Percentiles rank a stretch among this genome's conserved stretches.
These are phyloP conservation scores for Trachelus iudaicus DNA, from an alignment of 2,888 invertebrate species.

Conservation along the genomic window DNA sequence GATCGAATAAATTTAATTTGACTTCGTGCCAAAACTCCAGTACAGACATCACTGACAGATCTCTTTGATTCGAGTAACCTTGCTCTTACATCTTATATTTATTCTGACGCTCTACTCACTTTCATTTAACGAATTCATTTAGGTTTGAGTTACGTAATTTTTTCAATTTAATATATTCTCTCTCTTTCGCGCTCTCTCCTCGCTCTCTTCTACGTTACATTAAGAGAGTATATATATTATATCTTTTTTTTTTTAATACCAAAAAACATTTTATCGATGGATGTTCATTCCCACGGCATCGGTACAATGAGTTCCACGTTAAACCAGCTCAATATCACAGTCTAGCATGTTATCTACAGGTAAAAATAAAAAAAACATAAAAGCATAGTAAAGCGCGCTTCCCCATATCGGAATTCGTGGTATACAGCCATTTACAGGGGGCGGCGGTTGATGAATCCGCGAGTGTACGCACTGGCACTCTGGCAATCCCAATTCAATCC, in stretches of 20 bases:
- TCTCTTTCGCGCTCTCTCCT: no score
- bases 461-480: conserved; percentile 5
- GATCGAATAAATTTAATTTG: background rate
- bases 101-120: background rate
- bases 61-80: background rate
- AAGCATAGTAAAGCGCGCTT: conserved; percentile 17
- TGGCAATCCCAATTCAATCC: background rate
- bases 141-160: background rate
- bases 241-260: background rate
- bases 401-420: conserved; percentile 38
- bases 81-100: background rate
- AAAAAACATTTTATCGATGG: background rate
- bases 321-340: background rate
- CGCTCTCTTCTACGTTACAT: no score
- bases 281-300: background rate
- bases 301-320: background rate
- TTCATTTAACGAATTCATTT: background rate
- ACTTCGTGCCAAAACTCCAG: background rate
- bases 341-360: background rate
- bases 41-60: background rate
- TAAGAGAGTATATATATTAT: background rate
- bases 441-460: conserved; percentile 38
- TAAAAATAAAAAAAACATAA: background rate
- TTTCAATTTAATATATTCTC: background rate
- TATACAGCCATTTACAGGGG: conserved; percentile 38